Base-by-base conservation (phyloP, 2,113 vertebrate species). In the Gambusia holbrooki region DNA sequence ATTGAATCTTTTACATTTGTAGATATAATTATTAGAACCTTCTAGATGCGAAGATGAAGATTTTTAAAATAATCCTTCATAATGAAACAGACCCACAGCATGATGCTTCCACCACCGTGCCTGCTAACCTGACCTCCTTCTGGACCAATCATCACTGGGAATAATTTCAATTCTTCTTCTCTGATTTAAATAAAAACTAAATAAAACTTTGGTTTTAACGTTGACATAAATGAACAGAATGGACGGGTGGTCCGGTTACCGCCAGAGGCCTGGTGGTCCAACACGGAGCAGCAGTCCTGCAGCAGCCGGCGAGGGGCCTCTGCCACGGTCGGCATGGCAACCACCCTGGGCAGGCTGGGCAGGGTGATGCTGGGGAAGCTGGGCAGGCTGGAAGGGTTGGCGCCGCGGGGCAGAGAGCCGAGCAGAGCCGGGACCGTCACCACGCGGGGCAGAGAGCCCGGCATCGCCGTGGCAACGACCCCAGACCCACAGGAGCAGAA, bases 181-280 rank as follows among this genome's bases (percentile, higher is more conserved):
- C 12, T 42, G 40, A 42, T 42, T 42, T 42, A 42, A 42, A 42
- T 12, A 14, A 15, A 42, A 14, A 4, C 14, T 15, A 42, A 42
- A 42, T 15, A 15, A 40, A 42, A 42, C 12, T 42, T 42, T 2
- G 1, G 12, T 42, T 42, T 42, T 42, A 4, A 14, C 13, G 35
- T 37, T 45, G 42, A 15, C 0, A 45, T 45, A 4, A 45, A 48
- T 7, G 45, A 48, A 5, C 45, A 48, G 45, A 48, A 19, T 17
- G 45, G 17, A 19, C 17, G 42, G 28, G 22, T 15, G 30, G 42
- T 9, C 3, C 5, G 1, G 5, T 78, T 88, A 92, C 90, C 86
- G 87, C 63, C 82, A 0, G 84, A 51, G 0, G 83, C 67, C 79
- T 86, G 90, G 30, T 92, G 90, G 81, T 92, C 90, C 29, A 90